Percentiles rank a stretch among this genome's conserved stretches.
Conservation (phyloP, 2,797 vertebrate genomes). For the Propithecus deckenii region DNA sequence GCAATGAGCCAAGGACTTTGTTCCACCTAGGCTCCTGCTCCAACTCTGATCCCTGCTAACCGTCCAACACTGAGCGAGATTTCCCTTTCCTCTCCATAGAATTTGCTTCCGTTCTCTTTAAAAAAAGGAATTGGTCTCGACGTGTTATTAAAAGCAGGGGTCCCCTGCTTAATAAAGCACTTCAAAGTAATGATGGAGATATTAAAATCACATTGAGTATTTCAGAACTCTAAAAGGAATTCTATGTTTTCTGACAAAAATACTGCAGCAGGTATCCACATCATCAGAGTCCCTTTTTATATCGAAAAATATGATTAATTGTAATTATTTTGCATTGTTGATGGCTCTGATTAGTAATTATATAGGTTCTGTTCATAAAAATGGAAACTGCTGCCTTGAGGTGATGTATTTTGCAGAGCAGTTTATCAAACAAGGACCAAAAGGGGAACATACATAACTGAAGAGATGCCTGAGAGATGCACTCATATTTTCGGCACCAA, state of each 20-base stretch:
- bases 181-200: neutral
- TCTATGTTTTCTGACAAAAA: neutral
- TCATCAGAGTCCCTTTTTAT: neutral
- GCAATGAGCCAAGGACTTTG: neutral
- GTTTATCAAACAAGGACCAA: neutral
- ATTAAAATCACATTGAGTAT: neutral
- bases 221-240: neutral
- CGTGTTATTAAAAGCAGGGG: neutral
- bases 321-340: neutral
- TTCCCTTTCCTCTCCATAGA: neutral
- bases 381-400: neutral
- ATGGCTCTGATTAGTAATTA: neutral
- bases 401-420: neutral
- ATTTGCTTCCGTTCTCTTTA: neutral
- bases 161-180: neutral
- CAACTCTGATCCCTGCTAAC: neutral
- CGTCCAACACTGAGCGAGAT: neutral
- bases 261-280: neutral
- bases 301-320: neutral
- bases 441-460: neutral
- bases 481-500: neutral
- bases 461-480: neutral
- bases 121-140: neutral
- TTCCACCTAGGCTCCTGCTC: rapidly evolving
- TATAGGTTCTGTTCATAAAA: neutral